Evolutionary conservation across 1,140 invertebrate species (phyloP), one percentile per base, ranked within the genome.

Genomic region (Cryptotermes secundus): DNA sequence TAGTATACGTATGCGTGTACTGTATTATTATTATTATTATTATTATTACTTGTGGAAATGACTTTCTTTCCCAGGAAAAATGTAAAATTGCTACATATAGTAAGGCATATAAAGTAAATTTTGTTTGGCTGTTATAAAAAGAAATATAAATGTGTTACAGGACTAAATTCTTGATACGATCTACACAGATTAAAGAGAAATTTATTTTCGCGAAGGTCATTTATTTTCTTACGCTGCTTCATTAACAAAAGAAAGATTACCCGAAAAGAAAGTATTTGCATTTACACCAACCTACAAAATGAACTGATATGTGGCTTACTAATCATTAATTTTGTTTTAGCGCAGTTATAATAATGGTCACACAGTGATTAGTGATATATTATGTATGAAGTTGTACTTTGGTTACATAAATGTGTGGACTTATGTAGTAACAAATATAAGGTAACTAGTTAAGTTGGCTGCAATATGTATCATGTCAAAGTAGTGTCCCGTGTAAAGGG

Each of bases 401-500:
- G 9, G 3, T 3, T 6, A n/a, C 31, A 2, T 72, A 72, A n/a
- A 72, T 12, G 7, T 26, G 26, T 72, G 7, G 14, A 72, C 16
- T 72, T 72, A 72, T 9, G n/a, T n/a, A 31, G 59, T n/a, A 31
- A 72, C 10, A 72, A 72, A 31, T 72, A 31, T n/a, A 31, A 72
- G 26, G 9, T 72, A 1, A 12, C 4, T n/a, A n/a, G n/a, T 36
- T 82, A 45, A n/a, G 81, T 82, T 82, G 81, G 81, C 81, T 82
- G 45, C 81, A 45, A 34, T 82, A 34, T 26, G 42, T 49, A 45
- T 26, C 45, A 82, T 82, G 81, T 82, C 45, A 45, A 82, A 34
- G 53, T 45, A 45, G 81, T 82, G 42, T 45, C 36, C 45, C 14
- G 81, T 45, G n/a, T 65, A 80, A 84, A 84, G 83, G 83, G 83